phyloP scores from a whole-genome alignment of 2,797 vertebrate species.

The Malurus leucopterus region DNA sequence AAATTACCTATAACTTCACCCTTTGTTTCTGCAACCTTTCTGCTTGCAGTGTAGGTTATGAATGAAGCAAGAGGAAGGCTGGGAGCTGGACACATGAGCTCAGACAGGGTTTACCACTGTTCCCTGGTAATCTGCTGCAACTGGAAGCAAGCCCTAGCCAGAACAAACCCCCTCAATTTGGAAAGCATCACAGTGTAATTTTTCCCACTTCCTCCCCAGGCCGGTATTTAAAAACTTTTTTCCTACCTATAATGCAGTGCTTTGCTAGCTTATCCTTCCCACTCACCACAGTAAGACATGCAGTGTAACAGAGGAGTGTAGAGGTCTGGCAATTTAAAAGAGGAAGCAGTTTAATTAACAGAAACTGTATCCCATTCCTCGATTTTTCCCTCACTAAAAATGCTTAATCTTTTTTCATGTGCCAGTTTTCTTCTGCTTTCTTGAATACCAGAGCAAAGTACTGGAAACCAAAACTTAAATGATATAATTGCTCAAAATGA shows the following conservation, averaged over 20 bases:
- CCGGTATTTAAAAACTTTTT: background rate
- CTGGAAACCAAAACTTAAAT: background rate
- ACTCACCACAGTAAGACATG: background rate
- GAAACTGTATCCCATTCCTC: background rate
- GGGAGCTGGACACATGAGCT: background rate
- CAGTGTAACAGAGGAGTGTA: background rate
- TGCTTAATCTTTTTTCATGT: background rate
- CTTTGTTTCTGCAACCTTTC: background rate
- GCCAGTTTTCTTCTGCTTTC: background rate
- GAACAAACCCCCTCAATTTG: background rate
- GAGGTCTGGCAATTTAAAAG: background rate
- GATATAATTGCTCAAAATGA: background rate
- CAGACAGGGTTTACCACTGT: background rate
- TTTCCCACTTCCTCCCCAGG: background rate
- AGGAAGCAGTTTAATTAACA: background rate
- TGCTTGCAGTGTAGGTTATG: background rate
- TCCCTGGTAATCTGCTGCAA: background rate
- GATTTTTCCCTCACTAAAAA: background rate
- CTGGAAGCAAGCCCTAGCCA: background rate
- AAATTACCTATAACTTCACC: background rate
- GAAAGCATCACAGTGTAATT: background rate
- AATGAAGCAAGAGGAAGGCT: background rate
- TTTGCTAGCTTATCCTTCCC: background rate
- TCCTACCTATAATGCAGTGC: background rate
- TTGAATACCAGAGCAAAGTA: background rate